These are phyloP conservation scores for Leptoclinus maculatus DNA, from an alignment of 2,797 vertebrate genomes.

Conservation along the genomic window DNA sequence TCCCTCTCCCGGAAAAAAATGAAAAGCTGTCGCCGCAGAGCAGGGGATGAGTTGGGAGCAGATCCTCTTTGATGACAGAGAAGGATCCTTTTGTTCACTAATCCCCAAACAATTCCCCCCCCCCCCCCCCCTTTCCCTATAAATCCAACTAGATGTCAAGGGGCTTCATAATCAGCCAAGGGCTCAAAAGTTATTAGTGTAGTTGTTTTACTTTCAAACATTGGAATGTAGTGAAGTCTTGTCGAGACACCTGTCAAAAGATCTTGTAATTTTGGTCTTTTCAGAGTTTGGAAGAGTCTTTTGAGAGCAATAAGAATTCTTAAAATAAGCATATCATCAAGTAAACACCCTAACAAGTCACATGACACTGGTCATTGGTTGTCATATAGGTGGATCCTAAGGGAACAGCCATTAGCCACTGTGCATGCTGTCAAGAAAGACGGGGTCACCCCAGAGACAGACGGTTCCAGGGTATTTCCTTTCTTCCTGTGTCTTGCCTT, in stretches of 20 bases:
- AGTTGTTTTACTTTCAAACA: conserved; percentile 50
- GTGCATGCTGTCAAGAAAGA: conserved; percentile 42
- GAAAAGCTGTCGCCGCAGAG: conserved; percentile 84
- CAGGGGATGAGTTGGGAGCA: conserved; percentile 83
- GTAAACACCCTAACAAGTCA: conserved; percentile 20
- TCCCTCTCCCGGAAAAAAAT: conserved; percentile 63
- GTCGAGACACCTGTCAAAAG: not conserved
- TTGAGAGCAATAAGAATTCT: not conserved
- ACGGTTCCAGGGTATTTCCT: conserved; percentile 61
- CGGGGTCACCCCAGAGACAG: conserved; percentile 53
- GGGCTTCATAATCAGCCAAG: conserved; percentile 65
- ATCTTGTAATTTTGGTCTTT: not conserved
- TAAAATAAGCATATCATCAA: not conserved
- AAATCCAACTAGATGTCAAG: conserved; percentile 77
- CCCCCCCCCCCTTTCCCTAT: conserved; percentile 22
- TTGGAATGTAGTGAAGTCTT: conserved; percentile 33
- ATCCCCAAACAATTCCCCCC: conserved; percentile 72
- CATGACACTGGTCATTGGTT: conserved; percentile 26
- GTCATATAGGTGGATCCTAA: conserved; percentile 31
- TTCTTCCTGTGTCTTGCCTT: conserved; percentile 53
- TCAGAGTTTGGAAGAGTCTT: not conserved
- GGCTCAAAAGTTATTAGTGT: conserved; percentile 70
- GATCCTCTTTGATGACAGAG: conserved; percentile 90
- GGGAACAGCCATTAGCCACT: conserved; percentile 30
- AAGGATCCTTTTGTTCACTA: conserved; percentile 89